A percentile compares a stretch with the other conserved stretches of the same genome.
Evolutionary conservation across 2,113 vertebrate species (phyloP).

Genomic region (Atrichornis clamosus): DNA sequence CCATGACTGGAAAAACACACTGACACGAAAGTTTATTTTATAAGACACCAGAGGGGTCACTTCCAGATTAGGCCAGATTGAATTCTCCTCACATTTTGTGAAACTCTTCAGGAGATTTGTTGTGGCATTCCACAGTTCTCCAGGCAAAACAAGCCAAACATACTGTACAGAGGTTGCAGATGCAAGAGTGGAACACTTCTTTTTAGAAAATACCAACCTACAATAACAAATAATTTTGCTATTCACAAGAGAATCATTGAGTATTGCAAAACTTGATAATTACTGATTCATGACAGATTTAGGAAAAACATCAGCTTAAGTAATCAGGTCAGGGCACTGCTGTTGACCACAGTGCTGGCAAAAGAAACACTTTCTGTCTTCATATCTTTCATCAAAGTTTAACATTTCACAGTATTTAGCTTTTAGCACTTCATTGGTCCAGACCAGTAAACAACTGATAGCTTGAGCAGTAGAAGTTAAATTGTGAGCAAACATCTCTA

Average conservation of each 20-base stretch:
- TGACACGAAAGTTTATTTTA: background rate
- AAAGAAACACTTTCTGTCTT: slow-evolving; percentile 56
- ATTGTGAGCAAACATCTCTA: background rate
- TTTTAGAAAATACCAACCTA: slow-evolving; percentile 63
- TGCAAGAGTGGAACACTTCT: slow-evolving; percentile 20
- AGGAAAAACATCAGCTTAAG: slow-evolving; percentile 79
- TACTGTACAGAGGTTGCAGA: slow-evolving; percentile 27
- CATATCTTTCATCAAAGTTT: slow-evolving; percentile 69
- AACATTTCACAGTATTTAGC: slow-evolving; percentile 63
- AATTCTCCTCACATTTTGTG: slow-evolving; percentile 40
- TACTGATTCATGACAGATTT: slow-evolving; percentile 81
- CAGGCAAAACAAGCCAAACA: background rate
- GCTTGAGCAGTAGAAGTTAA: slow-evolving; percentile 11
- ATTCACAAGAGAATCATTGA: slow-evolving; percentile 70
- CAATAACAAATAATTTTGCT: slow-evolving; percentile 73
- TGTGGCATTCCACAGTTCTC: slow-evolving; percentile 3
- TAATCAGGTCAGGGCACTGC: slow-evolving; percentile 75
- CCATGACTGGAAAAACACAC: slow-evolving; percentile 1
- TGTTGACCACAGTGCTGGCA: slow-evolving; percentile 72
- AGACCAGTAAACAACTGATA: slow-evolving; percentile 54
- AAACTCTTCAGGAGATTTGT: slow-evolving; percentile 1
- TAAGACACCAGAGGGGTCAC: slow-evolving; percentile 3
- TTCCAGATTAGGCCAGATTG: slow-evolving; percentile 13
- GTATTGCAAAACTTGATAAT: slow-evolving; percentile 81
- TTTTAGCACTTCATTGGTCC: slow-evolving; percentile 56